Conservation (phyloP, 1,140 invertebrate genomes). For the Trichonephila clavata region DNA sequence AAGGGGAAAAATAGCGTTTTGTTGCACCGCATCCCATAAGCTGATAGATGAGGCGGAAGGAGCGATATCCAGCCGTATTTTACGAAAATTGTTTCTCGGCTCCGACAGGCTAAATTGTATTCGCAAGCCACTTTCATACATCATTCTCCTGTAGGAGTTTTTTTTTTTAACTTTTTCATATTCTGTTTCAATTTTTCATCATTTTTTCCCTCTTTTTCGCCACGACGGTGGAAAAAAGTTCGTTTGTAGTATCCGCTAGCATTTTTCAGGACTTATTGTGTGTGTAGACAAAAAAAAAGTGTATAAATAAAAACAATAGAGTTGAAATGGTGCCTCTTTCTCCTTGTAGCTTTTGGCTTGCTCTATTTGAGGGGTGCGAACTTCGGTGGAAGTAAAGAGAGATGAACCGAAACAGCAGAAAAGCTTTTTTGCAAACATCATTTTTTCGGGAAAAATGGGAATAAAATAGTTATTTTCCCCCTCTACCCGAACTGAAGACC, state of each 20-base stretch:
- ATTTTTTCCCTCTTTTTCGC: background rate
- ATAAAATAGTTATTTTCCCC: constrained; percentile 42
- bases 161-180: constrained; percentile 51
- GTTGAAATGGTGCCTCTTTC: background rate
- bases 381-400: background rate
- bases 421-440: constrained; percentile 39
- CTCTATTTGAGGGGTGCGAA: constrained; percentile 50
- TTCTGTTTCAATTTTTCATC: constrained; percentile 17
- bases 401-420: constrained; percentile 20
- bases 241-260: constrained; percentile 48
- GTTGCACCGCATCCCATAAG: constrained; percentile 59
- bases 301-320: background rate
- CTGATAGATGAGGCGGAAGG: constrained; percentile 73
- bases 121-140: constrained; percentile 72
- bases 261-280: constrained; percentile 49
- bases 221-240: constrained; percentile 13
- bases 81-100: constrained; percentile 72
- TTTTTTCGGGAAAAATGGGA: constrained; percentile 14
- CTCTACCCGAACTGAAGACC: background rate
- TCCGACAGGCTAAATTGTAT: constrained; percentile 74
- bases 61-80: constrained; percentile 55
- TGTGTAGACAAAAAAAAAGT: constrained; percentile 12
- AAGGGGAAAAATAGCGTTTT: constrained; percentile 56
- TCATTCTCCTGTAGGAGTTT: constrained; percentile 49
- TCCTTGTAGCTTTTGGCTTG: constrained; percentile 9